phyloP scores from a whole-genome alignment of 2,797 vertebrate species.

The Cyprinella venusta region DNA sequence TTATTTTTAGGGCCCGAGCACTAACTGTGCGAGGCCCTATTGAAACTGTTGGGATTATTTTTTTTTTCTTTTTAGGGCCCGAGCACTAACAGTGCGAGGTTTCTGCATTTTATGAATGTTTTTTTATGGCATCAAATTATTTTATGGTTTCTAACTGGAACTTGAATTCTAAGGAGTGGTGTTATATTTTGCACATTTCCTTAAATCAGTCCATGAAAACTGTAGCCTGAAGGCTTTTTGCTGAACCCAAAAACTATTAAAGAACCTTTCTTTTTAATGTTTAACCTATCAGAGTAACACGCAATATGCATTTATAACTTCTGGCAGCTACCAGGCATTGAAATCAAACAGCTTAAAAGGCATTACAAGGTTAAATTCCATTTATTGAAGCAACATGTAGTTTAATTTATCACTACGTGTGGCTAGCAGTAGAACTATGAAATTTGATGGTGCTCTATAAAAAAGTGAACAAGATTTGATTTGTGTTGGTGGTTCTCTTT shows the following conservation, averaged over 20 bases:
- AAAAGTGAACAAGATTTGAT: neutral
- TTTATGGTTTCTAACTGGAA: neutral
- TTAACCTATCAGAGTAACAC: conserved; percentile 4
- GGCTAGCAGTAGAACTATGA: neutral
- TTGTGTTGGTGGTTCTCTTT: neutral
- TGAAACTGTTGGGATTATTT: too few species aligned
- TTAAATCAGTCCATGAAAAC: neutral
- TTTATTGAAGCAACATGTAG: conserved; percentile 12
- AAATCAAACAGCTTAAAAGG: conserved; percentile 16
- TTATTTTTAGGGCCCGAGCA: too few species aligned
- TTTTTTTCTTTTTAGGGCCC: too few species aligned
- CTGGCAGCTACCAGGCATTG: neutral
- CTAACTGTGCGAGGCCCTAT: too few species aligned
- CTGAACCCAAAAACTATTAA: neutral
- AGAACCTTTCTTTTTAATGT: neutral
- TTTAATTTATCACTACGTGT: neutral
- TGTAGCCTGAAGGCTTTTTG: neutral
- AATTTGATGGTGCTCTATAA: neutral
- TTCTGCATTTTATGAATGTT: neutral
- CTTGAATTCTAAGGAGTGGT: neutral
- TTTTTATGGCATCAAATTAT: neutral
- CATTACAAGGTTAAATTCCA: conserved; percentile 35
- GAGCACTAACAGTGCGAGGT: too few species aligned
- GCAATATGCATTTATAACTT: neutral
- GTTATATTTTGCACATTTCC: neutral